Base-by-base conservation (phyloP, 2,888 invertebrate genomes). In the Drosophila fungiperda region DNA sequence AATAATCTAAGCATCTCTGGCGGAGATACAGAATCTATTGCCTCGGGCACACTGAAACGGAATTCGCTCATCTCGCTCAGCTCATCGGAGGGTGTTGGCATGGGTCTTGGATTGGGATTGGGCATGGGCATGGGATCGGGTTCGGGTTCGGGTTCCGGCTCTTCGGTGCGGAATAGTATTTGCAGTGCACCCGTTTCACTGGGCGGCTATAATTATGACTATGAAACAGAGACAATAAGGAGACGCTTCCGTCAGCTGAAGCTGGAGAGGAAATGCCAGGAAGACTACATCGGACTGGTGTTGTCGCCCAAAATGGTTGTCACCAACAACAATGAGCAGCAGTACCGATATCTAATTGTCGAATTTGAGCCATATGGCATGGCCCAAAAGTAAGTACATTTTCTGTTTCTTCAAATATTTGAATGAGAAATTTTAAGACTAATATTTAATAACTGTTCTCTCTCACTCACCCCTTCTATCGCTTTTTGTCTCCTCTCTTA, bases 261-360 rank as follows among this genome's bases (percentile, higher is more conserved):
- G 80, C 92, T 97, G 78, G 94, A 95, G 67, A 96, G 96, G 89
- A 94, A 95, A 40, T 94, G 95, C 81, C 93, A 95, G 60, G 95
- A 95, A 81, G 96, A 96, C 89, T 95, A 95, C 82, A 94, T 96
- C 42, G 96, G 96, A 3, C 95, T 96, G 45, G 95, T 96, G 78
- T 92, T 97, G 75, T 95, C 96, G 38, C 96, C 96, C 82, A 95
- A 96, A 63, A 95, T 94, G 79, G 94, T 94, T 53, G 70, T 91
- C 52, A 91, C 90, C 23, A 89, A 87, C 50, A 84, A 81, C 64
- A 94, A 94, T 74, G 94, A 95, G 85, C 94, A 93, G 82, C 95
- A 95, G 93, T 94, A 94, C 76, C 94, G 95, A 33, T 95, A 95
- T 82, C 94, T 95, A 70, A 94, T 95, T 68, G 95, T 95, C 26